Conservation (phyloP, 1,140 invertebrate species). For the Leptinotarsa undecemlineata region DNA sequence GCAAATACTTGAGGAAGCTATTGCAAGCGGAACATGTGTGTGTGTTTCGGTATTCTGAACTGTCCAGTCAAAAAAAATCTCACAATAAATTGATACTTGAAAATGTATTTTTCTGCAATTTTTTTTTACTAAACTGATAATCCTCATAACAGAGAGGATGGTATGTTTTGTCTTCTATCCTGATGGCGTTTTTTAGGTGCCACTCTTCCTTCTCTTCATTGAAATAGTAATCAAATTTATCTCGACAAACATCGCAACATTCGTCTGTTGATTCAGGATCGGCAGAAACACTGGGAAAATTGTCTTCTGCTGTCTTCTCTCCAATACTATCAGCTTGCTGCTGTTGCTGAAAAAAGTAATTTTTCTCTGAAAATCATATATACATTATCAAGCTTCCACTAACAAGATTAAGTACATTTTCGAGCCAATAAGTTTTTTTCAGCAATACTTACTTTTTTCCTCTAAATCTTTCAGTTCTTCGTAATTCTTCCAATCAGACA, state of each 20-base stretch:
- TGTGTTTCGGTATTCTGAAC: too few species aligned
- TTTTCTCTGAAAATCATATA: conserved; percentile 67
- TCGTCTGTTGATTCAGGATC: conserved; percentile 62
- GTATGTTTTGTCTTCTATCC: conserved; percentile 78
- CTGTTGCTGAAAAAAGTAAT: conserved; percentile 80
- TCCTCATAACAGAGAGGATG: conserved; percentile 92
- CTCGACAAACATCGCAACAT: conserved; percentile 85
- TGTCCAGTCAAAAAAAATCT: too few species aligned
- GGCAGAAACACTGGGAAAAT: conserved; percentile 66
- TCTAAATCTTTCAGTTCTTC: conserved; percentile 93
- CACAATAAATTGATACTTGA: too few species aligned
- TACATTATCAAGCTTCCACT: conserved; percentile 31
- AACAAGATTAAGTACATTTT: neutral
- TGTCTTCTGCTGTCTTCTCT: conserved; percentile 58
- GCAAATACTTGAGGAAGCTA: too few species aligned
- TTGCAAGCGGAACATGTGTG: too few species aligned
- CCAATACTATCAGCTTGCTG: conserved; percentile 55
- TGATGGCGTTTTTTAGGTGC: conserved; percentile 84
- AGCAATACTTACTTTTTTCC: conserved; percentile 72
- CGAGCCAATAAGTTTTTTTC: neutral
- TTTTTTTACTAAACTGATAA: conserved; percentile 68
- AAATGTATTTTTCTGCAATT: too few species aligned
- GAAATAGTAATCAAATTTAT: conserved; percentile 91
- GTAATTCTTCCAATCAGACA: conserved; percentile 91
- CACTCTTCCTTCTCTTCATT: conserved; percentile 96